Conservation (phyloP, 1,140 invertebrate species). For the Pinna nobilis region DNA sequence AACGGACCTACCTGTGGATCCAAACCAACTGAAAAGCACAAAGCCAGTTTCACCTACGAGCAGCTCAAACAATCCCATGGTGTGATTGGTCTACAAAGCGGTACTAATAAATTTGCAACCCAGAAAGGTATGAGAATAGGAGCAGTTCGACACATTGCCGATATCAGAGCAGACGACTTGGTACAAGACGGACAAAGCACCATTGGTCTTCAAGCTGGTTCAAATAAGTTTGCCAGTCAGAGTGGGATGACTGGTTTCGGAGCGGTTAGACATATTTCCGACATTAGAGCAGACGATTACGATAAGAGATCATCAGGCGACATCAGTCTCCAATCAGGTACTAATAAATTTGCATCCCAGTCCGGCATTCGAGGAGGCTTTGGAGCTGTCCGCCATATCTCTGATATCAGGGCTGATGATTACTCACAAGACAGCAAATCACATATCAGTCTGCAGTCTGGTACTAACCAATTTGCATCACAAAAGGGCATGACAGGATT, state of each 20-base stretch:
- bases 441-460: conserved; percentile 34
- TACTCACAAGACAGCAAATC: conserved; percentile 15
- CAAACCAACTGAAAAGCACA: conserved; percentile 85
- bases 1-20: conserved; percentile 34
- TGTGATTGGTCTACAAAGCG: conserved; percentile 93
- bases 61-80: conserved; percentile 79
- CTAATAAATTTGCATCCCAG: conserved; percentile 82
- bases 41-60: conserved; percentile 76
- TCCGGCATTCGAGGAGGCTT: conserved; percentile 93
- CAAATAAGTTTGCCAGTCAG: conserved; percentile 92
- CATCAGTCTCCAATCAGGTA: conserved; percentile 75
- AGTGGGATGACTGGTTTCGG: conserved; percentile 89
- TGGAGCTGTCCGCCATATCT: conserved; percentile 56
- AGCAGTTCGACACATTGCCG: conserved; percentile 52
- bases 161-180: conserved; percentile 50
- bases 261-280: conserved; percentile 59
- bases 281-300: conserved; percentile 52
- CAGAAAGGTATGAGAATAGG: conserved; percentile 80
- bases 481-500: conserved; percentile 48
- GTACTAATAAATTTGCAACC: conserved; percentile 86
- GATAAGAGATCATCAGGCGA: conserved; percentile 36
- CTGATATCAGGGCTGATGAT: conserved; percentile 50
- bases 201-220: conserved; percentile 93
- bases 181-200: conserved; percentile 80
- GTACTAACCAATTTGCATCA: conserved; percentile 43